These are phyloP conservation scores for Scopus umbretta DNA, from an alignment of 2,113 vertebrate species.

Conservation along the genomic window DNA sequence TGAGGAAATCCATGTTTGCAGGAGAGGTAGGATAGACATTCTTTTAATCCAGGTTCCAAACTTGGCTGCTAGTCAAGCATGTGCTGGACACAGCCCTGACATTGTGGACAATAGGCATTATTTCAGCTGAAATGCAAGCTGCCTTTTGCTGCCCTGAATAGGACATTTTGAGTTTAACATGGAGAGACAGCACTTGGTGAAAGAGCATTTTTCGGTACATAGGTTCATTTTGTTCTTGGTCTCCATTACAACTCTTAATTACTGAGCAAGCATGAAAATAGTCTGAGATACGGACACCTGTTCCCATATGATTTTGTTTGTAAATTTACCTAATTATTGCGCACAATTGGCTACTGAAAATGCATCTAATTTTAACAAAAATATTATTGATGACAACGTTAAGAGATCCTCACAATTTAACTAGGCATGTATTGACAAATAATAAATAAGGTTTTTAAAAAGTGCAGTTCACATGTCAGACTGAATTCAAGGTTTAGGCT, in stretches of 20 bases:
- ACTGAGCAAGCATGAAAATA: not conserved
- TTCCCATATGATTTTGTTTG: not conserved
- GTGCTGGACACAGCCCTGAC: too few relatives aligned
- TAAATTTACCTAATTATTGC: not conserved
- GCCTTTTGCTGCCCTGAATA: not conserved
- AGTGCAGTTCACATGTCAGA: not conserved
- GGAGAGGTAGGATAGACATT: not conserved
- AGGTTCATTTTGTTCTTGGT: not conserved
- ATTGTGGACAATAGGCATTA: not conserved
- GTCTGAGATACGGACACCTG: not conserved
- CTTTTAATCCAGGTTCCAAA: not conserved
- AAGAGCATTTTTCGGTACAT: not conserved
- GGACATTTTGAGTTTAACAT: too few relatives aligned
- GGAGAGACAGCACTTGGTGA: not conserved
- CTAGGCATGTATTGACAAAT: not conserved
- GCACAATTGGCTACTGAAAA: not conserved
- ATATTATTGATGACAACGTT: not conserved
- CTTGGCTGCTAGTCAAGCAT: not conserved
- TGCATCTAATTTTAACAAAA: not conserved
- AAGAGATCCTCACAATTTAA: not conserved
- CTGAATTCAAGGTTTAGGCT: not conserved
- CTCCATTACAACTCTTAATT: not conserved
- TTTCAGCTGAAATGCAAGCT: not conserved
- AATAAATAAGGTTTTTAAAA: not conserved
- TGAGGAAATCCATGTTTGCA: not conserved